phyloP scores from a whole-genome alignment of 2,888 invertebrate genomes.

The Eudasyphora cyanicolor region DNA sequence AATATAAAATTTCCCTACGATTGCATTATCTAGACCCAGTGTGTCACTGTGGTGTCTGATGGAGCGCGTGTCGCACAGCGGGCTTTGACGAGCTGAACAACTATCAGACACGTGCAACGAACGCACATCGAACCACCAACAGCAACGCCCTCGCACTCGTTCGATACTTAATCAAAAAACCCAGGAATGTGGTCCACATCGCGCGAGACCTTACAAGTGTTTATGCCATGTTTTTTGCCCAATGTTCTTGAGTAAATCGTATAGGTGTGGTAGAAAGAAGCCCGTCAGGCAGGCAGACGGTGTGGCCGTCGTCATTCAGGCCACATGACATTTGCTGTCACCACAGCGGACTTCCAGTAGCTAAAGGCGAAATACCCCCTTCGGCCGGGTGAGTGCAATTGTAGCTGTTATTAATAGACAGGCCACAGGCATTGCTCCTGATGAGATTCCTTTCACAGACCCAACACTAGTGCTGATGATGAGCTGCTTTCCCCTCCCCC shows the following conservation, averaged over 20 bases:
- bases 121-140: constrained; percentile 35
- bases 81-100: constrained; percentile 23
- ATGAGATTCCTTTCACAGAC: not conserved
- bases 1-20: too few relatives aligned
- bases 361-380: not conserved
- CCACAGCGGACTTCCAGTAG: constrained; percentile 21
- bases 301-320: not conserved
- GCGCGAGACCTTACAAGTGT: constrained; percentile 59
- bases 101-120: constrained; percentile 49
- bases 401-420: constrained; percentile 20
- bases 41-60: constrained; percentile 49
- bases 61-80: constrained; percentile 59
- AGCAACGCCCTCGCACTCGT: not conserved
- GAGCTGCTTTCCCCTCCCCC: not conserved
- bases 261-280: constrained; percentile 46
- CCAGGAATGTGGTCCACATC: constrained; percentile 33
- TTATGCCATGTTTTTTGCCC: too few relatives aligned
- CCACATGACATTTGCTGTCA: constrained; percentile 60
- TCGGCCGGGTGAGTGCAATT: constrained; percentile 9
- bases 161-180: constrained; percentile 57
- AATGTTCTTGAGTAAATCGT: constrained; percentile 40
- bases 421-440: constrained; percentile 17
- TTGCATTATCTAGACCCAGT: not conserved
- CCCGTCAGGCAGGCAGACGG: not conserved
- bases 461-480: constrained; percentile 5